Evolutionary conservation across 2,797 vertebrate species (phyloP).

Genomic region (Halcyon chelicuti): DNA sequence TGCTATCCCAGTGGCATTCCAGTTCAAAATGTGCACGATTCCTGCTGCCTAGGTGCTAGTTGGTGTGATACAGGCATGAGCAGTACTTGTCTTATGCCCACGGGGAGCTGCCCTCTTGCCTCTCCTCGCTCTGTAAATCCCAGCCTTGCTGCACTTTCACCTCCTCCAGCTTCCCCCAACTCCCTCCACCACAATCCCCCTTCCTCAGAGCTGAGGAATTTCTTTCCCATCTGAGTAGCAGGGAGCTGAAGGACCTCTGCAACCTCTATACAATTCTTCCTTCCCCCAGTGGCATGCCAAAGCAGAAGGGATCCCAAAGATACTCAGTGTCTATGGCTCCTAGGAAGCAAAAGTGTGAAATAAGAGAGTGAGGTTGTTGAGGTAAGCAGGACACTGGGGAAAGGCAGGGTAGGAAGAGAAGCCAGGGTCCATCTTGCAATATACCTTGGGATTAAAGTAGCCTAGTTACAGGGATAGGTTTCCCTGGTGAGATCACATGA

Average conservation of each 20-base stretch:
- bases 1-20: neutral
- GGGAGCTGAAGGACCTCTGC: neutral
- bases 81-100: accelerated
- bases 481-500: neutral
- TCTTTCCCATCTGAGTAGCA: accelerated
- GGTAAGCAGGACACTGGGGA: neutral
- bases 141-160: neutral
- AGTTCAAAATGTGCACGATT: neutral
- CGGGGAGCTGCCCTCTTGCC: neutral
- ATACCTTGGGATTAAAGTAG: neutral
- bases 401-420: neutral
- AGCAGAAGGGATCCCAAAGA: neutral
- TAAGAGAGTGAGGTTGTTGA: neutral
- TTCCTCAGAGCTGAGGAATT: neutral
- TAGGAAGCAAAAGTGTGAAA: neutral
- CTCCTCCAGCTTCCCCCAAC: neutral
- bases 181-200: accelerated
- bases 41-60: neutral
- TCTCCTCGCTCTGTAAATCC: neutral
- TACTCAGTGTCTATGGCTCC: neutral
- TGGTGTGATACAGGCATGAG: neutral
- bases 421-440: neutral
- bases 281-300: neutral
- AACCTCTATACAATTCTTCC: neutral
- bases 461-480: neutral